Evolutionary conservation across 1,140 invertebrate genomes (phyloP).

Genomic region (Helicoverpa zea): DNA sequence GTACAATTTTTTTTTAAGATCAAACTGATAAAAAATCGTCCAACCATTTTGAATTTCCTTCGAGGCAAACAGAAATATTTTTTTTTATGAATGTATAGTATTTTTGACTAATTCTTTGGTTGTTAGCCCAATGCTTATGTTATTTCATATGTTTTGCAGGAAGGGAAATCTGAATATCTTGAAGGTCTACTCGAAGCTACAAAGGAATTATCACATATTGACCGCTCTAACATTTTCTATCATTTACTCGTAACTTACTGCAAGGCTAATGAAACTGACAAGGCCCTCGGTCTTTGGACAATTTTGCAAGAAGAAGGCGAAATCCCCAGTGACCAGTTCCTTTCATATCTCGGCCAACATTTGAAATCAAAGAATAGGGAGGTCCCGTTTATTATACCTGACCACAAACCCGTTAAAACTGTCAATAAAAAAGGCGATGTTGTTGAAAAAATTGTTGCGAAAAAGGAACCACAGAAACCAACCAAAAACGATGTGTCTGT

Average conservation of each 20-base stretch:
- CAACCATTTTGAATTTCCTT: not conserved
- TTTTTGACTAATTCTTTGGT: not conserved
- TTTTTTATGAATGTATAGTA: not conserved
- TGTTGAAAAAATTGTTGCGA: constrained; percentile 41
- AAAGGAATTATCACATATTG: constrained; percentile 91
- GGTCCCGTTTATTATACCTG: constrained; percentile 90
- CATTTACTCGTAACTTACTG: constrained; percentile 91
- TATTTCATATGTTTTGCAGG: constrained; percentile 72
- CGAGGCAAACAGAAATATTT: not conserved
- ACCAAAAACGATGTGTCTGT: constrained; percentile 61
- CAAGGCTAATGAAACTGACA: constrained; percentile 90
- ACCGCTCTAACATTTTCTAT: constrained; percentile 91
- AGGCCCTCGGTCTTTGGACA: constrained; percentile 92
- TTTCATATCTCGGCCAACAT: constrained; percentile 89
- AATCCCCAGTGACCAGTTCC: constrained; percentile 90
- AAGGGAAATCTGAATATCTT: constrained; percentile 89
- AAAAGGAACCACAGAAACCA: constrained; percentile 54
- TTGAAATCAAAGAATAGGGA: constrained; percentile 88
- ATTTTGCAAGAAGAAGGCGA: constrained; percentile 94
- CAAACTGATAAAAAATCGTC: no score
- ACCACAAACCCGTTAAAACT: constrained; percentile 52
- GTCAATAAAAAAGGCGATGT: constrained; percentile 46
- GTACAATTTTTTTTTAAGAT: no score
- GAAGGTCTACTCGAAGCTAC: constrained; percentile 92
- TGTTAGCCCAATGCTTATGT: not conserved